These are phyloP conservation scores for Synergus gifuensis DNA, from an alignment of 2,888 invertebrate genomes.

Conservation along the genomic window DNA sequence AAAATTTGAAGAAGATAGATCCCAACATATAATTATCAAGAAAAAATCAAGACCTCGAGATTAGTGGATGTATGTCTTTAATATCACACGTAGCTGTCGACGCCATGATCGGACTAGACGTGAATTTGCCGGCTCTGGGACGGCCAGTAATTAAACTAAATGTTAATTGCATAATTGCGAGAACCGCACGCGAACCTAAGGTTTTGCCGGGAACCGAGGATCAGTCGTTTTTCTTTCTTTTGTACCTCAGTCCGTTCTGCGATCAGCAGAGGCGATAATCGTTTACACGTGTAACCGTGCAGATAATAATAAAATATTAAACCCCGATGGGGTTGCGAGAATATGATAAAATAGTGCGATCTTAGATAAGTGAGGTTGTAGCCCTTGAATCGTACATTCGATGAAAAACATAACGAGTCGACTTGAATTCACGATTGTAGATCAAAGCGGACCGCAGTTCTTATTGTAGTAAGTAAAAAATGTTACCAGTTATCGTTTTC, in stretches of 20 bases:
- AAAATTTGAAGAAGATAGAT: neutral
- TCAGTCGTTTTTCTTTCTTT: conserved; percentile 54
- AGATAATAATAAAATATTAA: conserved; percentile 40
- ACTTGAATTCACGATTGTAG: conserved; percentile 32
- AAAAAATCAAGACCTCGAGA: neutral
- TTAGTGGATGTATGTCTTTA: neutral
- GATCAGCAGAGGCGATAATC: conserved; percentile 34
- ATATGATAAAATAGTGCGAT: conserved; percentile 38
- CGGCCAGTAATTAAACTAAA: conserved; percentile 58
- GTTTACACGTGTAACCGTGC: conserved; percentile 36
- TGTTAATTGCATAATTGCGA: conserved; percentile 63
- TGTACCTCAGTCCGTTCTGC: conserved; percentile 14
- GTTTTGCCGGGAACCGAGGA: conserved; percentile 47
- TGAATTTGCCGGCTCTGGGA: conserved; percentile 3
- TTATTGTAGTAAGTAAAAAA: neutral
- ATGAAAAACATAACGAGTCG: conserved; percentile 20
- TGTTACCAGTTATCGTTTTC: conserved; percentile 16
- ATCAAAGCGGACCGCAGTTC: conserved; percentile 17
- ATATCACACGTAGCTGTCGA: conserved; percentile 19
- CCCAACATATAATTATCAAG: neutral
- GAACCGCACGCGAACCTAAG: conserved; percentile 44
- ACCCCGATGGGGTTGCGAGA: conserved; percentile 39
- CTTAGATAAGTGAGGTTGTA: conserved; percentile 3
- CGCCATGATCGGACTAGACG: conserved; percentile 19
- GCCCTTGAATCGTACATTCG: conserved; percentile 14